Conservation (phyloP, 1,140 invertebrate species). For the Ceratina australensis region DNA sequence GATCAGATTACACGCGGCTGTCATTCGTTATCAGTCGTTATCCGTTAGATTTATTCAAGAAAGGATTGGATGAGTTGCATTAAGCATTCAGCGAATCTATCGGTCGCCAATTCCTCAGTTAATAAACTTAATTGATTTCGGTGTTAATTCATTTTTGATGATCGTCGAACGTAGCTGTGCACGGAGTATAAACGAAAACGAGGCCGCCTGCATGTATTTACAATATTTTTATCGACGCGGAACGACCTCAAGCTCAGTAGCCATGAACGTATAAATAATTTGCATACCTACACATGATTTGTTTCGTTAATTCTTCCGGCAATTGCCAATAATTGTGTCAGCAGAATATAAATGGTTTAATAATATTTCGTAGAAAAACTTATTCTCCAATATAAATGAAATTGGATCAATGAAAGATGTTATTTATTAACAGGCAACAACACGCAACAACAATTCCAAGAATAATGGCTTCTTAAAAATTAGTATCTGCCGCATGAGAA, state of each 20-base stretch:
- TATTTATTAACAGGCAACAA: not conserved
- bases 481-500: not conserved
- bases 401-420: not conserved
- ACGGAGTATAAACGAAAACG: conserved; percentile 25
- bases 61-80: not conserved
- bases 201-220: conserved; percentile 16
- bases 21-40: not conserved
- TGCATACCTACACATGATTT: not conserved
- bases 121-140: too few relatives aligned
- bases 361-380: too few relatives aligned
- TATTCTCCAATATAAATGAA: not conserved
- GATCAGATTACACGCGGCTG: not conserved
- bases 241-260: conserved; percentile 34
- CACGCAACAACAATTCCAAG: not conserved
- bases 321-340: not conserved
- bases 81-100: too few relatives aligned
- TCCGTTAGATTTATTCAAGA: not conserved
- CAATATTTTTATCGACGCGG: conserved; percentile 38
- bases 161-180: not conserved
- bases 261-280: conserved; percentile 20
- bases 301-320: conserved; percentile 16
- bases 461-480: not conserved
- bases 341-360: not conserved
- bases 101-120: too few relatives aligned
- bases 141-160: too few relatives aligned